Evolutionary conservation across 1,140 invertebrate genomes (phyloP), one percentile per base, ranked within the genome.

Genomic region (Plodia interpunctella): DNA sequence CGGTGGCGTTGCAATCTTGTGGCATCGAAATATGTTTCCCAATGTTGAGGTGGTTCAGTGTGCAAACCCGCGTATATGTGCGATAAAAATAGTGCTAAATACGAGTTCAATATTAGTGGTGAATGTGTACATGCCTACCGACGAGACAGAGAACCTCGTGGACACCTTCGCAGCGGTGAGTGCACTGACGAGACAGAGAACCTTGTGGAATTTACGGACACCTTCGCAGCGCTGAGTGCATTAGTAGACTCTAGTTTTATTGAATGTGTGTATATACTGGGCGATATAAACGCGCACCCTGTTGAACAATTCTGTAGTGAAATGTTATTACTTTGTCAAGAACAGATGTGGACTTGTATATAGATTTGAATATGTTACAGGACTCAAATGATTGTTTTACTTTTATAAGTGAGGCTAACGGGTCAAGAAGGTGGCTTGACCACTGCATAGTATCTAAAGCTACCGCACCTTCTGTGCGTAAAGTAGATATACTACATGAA

Each of bases 251-350:
- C 21, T 44, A 49, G 35, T 51, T 50, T 63, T 13, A 35, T 61
- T 18, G 62, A 66, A 15, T 63, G 49, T 8, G 59, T 66, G 19
- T 51, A 30, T 63, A 60, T 71, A 8, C 5, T 68, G 25, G 69
- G 69, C 3, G 65, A 71, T 21, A 63, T 62, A 9, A 71, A 71
- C 21, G 65, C 65, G n/a, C 62, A 70, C 51, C 55, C 55, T 0
- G 49, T 32, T 49, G 62, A 62, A 19, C 15, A 57, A n/a, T 69
- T 72, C 55, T 57, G 15, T 21, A 62, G 38, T 44, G 66, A 69
- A 51, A n/a, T 72, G 11, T 38, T 50, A 35, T 20, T 32, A 28
- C 60, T 63, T 49, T 72, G 66, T 60, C 13, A 18, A 3, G 64
- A 69, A 18, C 52, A 60, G 15, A 35, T 18, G 1, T 72, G 63